Conservation (phyloP, 2,797 vertebrate species). For the Sebastolobus alascanus region DNA sequence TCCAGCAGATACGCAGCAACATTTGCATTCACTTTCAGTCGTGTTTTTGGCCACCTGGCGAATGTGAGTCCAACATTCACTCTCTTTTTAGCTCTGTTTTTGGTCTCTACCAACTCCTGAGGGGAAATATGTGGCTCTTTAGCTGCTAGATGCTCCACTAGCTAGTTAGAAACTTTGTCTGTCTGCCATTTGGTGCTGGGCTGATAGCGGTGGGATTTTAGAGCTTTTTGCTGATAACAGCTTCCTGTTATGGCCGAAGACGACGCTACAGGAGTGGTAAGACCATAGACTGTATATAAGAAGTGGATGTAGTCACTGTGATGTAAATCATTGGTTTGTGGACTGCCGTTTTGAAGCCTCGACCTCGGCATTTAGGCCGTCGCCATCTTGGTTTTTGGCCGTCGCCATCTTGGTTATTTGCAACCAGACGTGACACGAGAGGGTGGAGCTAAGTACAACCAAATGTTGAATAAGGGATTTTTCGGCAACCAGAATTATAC, state of each 20-base stretch:
- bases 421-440: too few species aligned
- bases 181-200: neutral
- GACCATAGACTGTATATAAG: too few species aligned
- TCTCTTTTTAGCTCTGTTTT: neutral
- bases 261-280: too few species aligned
- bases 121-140: neutral
- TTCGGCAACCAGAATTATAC: too few species aligned
- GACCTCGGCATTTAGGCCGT: rapidly evolving
- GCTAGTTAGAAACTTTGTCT: too few species aligned
- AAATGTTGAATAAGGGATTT: too few species aligned
- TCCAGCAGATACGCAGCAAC: neutral
- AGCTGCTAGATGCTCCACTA: neutral
- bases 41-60: neutral
- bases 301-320: too few species aligned
- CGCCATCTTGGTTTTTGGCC: too few species aligned
- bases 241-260: neutral
- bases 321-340: too few species aligned
- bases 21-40: neutral
- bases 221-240: neutral
- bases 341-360: too few species aligned
- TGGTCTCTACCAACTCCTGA: neutral
- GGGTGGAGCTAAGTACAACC: too few species aligned
- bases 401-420: rapidly evolving
- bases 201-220: neutral
- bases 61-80: too few species aligned